phyloP scores from a whole-genome alignment of 2,113 vertebrate species.

The Ascaphus truei region DNA sequence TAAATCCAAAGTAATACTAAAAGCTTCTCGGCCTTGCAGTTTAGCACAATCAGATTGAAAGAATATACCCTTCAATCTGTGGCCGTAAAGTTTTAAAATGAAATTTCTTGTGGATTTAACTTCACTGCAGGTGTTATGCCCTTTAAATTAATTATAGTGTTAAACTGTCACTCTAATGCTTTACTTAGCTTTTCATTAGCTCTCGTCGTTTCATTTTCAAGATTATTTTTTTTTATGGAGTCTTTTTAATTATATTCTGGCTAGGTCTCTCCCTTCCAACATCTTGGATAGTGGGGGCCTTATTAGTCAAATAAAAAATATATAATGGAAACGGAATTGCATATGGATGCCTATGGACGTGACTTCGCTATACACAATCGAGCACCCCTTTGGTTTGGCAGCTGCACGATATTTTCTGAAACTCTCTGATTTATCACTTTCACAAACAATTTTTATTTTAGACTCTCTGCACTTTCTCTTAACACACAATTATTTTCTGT shows the following conservation, averaged over 20 bases:
- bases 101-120: slow-evolving; percentile 46
- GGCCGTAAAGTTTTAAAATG: slow-evolving; percentile 47
- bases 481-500: too few species aligned
- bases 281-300: too few species aligned
- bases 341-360: too few species aligned
- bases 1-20: slow-evolving; percentile 27
- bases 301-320: too few species aligned
- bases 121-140: slow-evolving; percentile 32
- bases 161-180: slow-evolving; percentile 40
- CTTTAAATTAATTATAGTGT: slow-evolving; percentile 54
- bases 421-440: too few species aligned
- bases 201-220: slow-evolving; percentile 40
- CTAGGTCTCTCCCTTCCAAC: too few species aligned
- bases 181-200: slow-evolving; percentile 43
- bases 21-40: slow-evolving; percentile 38
- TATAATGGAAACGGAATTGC: too few species aligned
- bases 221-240: slow-evolving; percentile 50
- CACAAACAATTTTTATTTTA: too few species aligned
- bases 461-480: too few species aligned
- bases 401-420: too few species aligned
- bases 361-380: too few species aligned
- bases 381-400: too few species aligned
- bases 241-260: background rate
- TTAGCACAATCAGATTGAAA: slow-evolving; percentile 23
- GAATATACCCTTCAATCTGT: slow-evolving; percentile 33